Conservation (phyloP, 2,113 vertebrate species). For the Mus musculus region GRCm39 chr11:56002001-56002500, state of each 20-base stretch:
- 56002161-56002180: not conserved
- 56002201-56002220: not conserved
- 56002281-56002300: not conserved
- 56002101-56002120: not conserved
- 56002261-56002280: not conserved
- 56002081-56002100: not conserved
- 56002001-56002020: not conserved
- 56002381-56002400: not conserved
- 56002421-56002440: not conserved
- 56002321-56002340: not conserved
- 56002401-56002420: not conserved
- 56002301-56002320: accelerated
- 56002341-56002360: not conserved
- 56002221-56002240: not conserved
- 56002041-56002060: not conserved
- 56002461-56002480: not conserved
- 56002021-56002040: not conserved
- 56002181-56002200: not conserved
- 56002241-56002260: not conserved
- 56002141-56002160: not conserved
- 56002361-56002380: not conserved
- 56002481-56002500: not conserved
- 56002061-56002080: not conserved
- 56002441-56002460: conserved; percentile 39
- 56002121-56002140: not conserved